These are phyloP conservation scores for Popillia japonica DNA, from an alignment of 1,140 invertebrate species.

Conservation along the genomic window DNA sequence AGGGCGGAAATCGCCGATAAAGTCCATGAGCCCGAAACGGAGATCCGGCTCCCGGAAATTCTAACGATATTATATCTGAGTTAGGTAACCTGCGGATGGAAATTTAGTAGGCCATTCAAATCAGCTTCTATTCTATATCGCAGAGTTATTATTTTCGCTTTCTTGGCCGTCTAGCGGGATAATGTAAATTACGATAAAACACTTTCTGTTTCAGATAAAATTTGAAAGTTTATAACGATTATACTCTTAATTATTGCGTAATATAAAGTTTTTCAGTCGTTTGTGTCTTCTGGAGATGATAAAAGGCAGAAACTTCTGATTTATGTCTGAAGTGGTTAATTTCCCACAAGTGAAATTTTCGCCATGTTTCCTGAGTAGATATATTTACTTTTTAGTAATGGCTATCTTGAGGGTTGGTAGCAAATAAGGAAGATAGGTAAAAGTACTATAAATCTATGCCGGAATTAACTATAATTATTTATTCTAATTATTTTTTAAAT, in stretches of 20 bases:
- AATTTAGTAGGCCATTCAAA: constrained; percentile 9
- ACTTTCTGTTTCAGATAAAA: background rate
- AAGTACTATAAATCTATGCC: no score
- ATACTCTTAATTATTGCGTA: background rate
- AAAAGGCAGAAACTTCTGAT: constrained; percentile 16
- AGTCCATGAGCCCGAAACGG: constrained; percentile 10
- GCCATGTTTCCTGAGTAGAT: background rate
- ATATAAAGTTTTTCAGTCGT: background rate
- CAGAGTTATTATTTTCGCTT: constrained; percentile 6
- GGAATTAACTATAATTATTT: no score
- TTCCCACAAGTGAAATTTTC: background rate
- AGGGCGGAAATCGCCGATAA: constrained; percentile 19
- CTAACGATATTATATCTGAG: constrained; percentile 29
- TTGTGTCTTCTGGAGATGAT: background rate
- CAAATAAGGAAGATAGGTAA: no score
- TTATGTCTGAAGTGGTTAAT: background rate
- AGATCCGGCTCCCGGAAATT: constrained; percentile 25
- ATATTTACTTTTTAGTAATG: background rate
- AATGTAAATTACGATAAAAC: background rate
- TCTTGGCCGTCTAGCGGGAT: background rate
- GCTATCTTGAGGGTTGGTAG: background rate
- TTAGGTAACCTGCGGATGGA: constrained; percentile 1
- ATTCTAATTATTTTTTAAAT: no score
- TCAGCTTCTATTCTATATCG: background rate
- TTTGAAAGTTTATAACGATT: background rate